Percentiles rank a stretch among this genome's conserved stretches.
phyloP scores from a whole-genome alignment of 2,888 invertebrate genomes.

The Anodontia alba region DNA sequence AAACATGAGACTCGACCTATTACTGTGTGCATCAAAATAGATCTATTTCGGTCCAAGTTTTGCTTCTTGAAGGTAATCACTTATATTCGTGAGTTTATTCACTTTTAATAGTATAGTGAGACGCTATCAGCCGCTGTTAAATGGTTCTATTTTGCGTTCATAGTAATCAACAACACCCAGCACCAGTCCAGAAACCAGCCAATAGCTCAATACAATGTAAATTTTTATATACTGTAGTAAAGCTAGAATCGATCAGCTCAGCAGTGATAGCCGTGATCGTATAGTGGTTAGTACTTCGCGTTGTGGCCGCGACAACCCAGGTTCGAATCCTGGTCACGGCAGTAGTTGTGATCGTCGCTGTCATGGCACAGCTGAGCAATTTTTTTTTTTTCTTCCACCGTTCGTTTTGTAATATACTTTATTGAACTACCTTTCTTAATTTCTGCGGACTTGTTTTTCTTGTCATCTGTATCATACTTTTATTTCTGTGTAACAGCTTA shows the following conservation, averaged over 20 bases:
- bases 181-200: too few relatives aligned
- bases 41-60: too few relatives aligned
- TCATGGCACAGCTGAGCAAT: conserved; percentile 37
- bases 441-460: not conserved
- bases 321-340: conserved; percentile 82
- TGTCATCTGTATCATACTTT: not conserved
- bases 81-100: too few relatives aligned
- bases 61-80: too few relatives aligned
- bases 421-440: not conserved
- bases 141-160: too few relatives aligned
- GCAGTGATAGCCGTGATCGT: conserved; percentile 76
- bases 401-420: not conserved
- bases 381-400: conserved; percentile 21
- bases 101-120: too few relatives aligned
- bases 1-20: too few relatives aligned
- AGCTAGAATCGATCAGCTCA: conserved; percentile 22
- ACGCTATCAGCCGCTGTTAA: too few relatives aligned
- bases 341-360: conserved; percentile 49
- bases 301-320: conserved; percentile 82
- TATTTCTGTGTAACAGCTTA: not conserved
- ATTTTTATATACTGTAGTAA: too few relatives aligned
- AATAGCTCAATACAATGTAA: too few relatives aligned
- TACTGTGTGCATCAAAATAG: too few relatives aligned
- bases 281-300: conserved; percentile 82
- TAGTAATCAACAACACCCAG: too few relatives aligned